These are phyloP conservation scores for Alces alces DNA, from an alignment of 2,113 vertebrate species.

Conservation along the genomic window DNA sequence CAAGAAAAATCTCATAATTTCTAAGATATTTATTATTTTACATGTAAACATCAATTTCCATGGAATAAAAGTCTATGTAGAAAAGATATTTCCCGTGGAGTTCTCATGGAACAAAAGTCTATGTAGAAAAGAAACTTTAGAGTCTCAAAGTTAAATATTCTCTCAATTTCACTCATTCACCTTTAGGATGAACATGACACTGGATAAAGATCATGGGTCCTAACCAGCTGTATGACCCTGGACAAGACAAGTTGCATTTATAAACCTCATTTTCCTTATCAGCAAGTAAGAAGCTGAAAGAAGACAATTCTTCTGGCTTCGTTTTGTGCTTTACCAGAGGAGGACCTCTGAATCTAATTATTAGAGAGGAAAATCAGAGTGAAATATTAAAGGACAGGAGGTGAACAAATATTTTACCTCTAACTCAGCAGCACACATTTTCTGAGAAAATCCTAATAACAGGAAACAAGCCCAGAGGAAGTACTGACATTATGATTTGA, in stretches of 20 bases:
- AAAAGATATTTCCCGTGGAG: not conserved
- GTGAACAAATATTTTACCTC: not conserved
- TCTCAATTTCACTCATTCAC: not conserved
- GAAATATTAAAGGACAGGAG: not conserved
- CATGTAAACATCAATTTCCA: not conserved
- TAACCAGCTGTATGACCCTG: not conserved
- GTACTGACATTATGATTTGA: not conserved
- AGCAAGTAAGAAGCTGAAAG: not conserved
- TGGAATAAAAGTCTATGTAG: not conserved
- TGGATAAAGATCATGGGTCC: not conserved
- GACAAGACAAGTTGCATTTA: not conserved
- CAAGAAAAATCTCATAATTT: not conserved
- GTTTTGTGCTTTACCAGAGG: not conserved
- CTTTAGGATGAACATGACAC: not conserved
- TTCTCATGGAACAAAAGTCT: not conserved
- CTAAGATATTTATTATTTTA: not conserved
- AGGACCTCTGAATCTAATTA: not conserved
- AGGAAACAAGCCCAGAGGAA: conserved; percentile 14
- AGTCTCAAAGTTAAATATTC: not conserved
- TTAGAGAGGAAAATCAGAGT: not conserved
- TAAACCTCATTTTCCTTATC: not conserved
- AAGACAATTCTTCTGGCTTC: not conserved
- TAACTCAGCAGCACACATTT: conserved; percentile 20
- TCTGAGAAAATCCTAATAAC: conserved; percentile 42
- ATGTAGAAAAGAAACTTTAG: not conserved